Conservation (phyloP, 2,113 vertebrate species). For the Montifringilla adamsi region DNA sequence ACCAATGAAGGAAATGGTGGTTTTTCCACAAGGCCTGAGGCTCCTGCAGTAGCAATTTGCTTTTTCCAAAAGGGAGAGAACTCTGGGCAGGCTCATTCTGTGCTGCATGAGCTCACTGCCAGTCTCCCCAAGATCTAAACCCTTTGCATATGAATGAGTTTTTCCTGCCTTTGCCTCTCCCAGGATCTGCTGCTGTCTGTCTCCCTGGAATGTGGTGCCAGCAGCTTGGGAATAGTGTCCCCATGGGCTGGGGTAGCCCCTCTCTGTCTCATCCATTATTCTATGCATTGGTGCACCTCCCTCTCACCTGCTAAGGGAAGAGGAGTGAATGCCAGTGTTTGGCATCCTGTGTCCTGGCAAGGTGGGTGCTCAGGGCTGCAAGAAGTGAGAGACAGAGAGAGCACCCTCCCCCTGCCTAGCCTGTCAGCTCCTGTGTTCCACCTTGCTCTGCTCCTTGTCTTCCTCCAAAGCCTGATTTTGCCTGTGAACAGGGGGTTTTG, state of each 20-base stretch:
- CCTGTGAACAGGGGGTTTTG: neutral
- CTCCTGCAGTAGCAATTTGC: rapidly evolving
- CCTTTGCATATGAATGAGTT: neutral
- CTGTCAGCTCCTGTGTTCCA: neutral
- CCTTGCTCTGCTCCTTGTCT: neutral
- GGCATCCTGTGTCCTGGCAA: neutral
- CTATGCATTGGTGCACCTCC: neutral
- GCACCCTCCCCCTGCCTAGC: neutral
- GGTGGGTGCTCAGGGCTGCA: neutral
- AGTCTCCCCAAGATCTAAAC: neutral
- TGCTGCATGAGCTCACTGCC: neutral
- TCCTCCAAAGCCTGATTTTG: neutral
- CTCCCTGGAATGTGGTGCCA: neutral
- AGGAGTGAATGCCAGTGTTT: neutral
- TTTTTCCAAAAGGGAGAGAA: neutral
- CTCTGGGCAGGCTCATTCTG: neutral
- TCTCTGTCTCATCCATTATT: neutral
- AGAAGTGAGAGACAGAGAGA: neutral
- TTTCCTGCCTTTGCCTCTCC: neutral
- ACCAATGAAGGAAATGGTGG: neutral
- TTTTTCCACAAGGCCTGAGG: neutral
- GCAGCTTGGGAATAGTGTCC: rapidly evolving
- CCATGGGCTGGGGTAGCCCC: neutral
- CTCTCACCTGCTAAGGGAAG: neutral
- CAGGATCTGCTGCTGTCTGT: neutral